Percentiles rank a stretch among this genome's conserved stretches.
Conservation (phyloP, 2,113 vertebrate species). For the Mellivora capensis region DNA sequence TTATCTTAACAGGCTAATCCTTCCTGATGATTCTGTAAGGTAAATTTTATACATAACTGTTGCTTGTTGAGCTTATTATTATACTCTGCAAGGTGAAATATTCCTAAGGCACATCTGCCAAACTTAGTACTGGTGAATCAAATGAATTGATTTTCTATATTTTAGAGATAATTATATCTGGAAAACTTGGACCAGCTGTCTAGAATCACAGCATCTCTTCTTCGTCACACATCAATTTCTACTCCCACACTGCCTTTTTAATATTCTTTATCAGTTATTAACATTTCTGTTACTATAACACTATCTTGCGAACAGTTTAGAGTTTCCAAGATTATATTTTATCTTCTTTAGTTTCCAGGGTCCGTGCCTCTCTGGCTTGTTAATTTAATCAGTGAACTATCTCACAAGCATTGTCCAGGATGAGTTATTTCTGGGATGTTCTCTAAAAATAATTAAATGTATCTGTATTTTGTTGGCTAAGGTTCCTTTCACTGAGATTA, state of each 20-base stretch:
- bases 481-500: background rate
- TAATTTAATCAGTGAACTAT: background rate
- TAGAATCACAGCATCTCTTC: background rate
- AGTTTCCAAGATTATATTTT: background rate
- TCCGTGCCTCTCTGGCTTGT: background rate
- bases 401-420: background rate
- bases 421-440: background rate
- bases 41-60: background rate
- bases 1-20: background rate
- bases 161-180: background rate
- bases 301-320: background rate
- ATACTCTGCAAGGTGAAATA: background rate
- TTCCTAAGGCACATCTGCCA: background rate
- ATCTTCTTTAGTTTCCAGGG: background rate
- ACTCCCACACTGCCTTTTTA: background rate
- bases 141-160: background rate
- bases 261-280: background rate
- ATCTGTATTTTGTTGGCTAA: background rate
- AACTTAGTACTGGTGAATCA: background rate
- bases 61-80: background rate
- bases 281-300: background rate
- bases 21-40: background rate
- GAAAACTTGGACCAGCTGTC: background rate
- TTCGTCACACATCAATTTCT: background rate
- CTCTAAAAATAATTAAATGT: constrained; percentile 21